A percentile compares a stretch with the other conserved stretches of the same genome.
phyloP scores from a whole-genome alignment of 1,140 invertebrate species.

The Hyles euphorbiae region DNA sequence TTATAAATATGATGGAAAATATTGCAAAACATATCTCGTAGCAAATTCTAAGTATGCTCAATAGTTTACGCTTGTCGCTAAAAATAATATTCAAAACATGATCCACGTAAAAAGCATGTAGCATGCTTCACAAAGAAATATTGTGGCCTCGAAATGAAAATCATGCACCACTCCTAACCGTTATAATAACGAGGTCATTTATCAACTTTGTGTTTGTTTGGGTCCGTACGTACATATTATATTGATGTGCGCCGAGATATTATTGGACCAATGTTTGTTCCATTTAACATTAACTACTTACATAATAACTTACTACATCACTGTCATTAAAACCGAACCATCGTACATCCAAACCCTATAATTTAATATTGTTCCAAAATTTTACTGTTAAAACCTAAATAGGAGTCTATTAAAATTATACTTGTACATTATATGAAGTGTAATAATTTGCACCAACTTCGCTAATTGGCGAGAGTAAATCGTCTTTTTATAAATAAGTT shows the following conservation, averaged over 20 bases:
- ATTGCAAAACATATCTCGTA: conserved; percentile 6
- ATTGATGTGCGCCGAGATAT: conserved; percentile 13
- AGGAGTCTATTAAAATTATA: no score
- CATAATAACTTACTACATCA: no score
- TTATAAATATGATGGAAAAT: conserved; percentile 12
- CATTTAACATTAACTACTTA: no score
- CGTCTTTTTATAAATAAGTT: no score
- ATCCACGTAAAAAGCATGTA: conserved; percentile 45
- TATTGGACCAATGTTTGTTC: neutral
- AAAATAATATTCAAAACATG: conserved; percentile 38
- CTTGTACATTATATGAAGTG: no score
- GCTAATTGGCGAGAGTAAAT: no score
- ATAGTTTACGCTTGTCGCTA: conserved; percentile 16
- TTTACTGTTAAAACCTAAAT: no score
- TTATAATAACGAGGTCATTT: conserved; percentile 73
- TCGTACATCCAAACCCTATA: no score
- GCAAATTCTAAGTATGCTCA: conserved; percentile 1
- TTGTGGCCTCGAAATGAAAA: conserved; percentile 69
- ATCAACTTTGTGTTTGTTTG: conserved; percentile 71
- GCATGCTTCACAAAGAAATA: conserved; percentile 56
- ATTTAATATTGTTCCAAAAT: no score
- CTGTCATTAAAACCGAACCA: no score
- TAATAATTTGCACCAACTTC: no score
- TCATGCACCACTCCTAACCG: conserved; percentile 62
- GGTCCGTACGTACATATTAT: conserved; percentile 45